Evolutionary conservation across 2,888 invertebrate species (phyloP).

Genomic region (Callosobruchus maculatus): DNA sequence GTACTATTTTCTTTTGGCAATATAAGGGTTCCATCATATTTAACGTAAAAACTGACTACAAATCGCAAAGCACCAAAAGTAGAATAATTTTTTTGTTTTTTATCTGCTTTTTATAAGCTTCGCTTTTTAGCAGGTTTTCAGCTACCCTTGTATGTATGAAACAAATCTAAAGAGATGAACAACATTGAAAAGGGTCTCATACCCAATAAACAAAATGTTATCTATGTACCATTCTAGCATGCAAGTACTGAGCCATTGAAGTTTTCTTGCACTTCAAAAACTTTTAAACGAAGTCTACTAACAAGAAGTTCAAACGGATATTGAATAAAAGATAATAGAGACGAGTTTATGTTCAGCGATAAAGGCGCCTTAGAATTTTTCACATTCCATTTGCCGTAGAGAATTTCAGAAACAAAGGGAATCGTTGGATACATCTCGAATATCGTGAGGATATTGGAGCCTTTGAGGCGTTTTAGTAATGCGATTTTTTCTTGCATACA

Average conservation of each 20-base stretch:
- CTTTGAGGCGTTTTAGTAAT: not conserved
- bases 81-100: no score
- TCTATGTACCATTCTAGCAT: no score
- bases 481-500: not conserved
- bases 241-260: not conserved
- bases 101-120: no score
- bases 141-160: no score
- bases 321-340: not conserved
- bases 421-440: not conserved
- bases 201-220: no score
- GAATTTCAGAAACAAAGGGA: not conserved
- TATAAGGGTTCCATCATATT: no score
- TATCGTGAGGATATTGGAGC: not conserved
- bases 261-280: not conserved
- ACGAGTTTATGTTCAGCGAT: not conserved
- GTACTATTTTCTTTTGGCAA: no score
- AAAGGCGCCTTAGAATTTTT: not conserved
- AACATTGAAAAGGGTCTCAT: no score
- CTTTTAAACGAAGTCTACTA: not conserved
- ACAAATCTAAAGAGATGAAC: no score
- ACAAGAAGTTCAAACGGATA: not conserved
- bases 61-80: no score
- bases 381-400: not conserved
- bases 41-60: no score
- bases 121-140: no score